Evolutionary conservation across 2,113 vertebrate species (phyloP).

Genomic region (Eulemur rufifrons): DNA sequence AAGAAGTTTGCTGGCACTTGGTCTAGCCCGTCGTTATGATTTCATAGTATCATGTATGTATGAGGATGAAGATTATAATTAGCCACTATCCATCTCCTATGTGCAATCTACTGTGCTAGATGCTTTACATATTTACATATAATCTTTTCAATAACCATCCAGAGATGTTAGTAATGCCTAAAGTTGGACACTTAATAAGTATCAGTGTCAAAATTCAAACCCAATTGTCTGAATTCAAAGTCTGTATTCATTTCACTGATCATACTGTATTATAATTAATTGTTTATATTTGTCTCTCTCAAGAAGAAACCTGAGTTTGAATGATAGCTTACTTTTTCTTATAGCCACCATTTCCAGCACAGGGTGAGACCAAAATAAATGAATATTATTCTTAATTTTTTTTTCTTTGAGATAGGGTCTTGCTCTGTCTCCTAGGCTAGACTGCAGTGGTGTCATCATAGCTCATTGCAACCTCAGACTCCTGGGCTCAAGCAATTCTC

Average conservation of each 20-base stretch:
- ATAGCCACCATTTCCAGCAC: neutral
- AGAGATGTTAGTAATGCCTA: neutral
- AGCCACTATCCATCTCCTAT: neutral
- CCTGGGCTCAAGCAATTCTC: too few relatives aligned
- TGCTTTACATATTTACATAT: neutral
- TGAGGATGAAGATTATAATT: neutral
- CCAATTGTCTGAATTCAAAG: neutral
- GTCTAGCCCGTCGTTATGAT: neutral
- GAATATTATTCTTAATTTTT: neutral
- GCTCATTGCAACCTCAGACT: too few relatives aligned
- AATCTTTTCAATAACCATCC: neutral
- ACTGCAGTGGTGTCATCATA: too few relatives aligned
- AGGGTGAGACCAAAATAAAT: neutral
- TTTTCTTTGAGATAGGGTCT: too few relatives aligned
- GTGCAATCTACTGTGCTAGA: neutral
- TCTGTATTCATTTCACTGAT: neutral
- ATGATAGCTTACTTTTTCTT: neutral
- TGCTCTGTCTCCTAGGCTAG: too few relatives aligned
- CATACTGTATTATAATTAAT: neutral
- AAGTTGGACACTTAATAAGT: neutral
- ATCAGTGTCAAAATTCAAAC: slow-evolving; percentile 10
- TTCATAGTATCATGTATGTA: neutral
- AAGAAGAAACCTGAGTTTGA: neutral
- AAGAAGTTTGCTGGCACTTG: neutral
- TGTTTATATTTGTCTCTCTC: neutral